Conservation (phyloP, 2,797 vertebrate species). For the Acropternis orthonyx region DNA sequence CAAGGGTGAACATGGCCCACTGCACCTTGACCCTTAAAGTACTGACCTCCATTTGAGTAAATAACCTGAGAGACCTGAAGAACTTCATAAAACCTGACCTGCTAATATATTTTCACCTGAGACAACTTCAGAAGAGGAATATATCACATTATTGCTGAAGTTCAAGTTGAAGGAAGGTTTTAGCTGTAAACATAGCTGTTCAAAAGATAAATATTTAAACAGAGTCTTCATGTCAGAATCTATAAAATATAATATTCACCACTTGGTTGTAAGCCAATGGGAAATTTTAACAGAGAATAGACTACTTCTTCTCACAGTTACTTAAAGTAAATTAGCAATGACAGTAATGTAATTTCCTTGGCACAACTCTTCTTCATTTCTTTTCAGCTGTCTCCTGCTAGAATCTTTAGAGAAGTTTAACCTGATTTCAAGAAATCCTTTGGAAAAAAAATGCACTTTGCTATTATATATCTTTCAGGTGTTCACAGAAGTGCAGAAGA, state of each 20-base stretch:
- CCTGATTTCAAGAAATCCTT: slow-evolving; percentile 68
- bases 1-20: background rate
- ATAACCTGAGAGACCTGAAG: background rate
- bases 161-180: background rate
- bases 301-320: slow-evolving; percentile 59
- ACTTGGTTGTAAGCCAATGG: slow-evolving; percentile 56
- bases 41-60: background rate
- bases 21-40: background rate
- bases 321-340: slow-evolving; percentile 76
- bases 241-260: slow-evolving; percentile 67
- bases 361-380: slow-evolving; percentile 62
- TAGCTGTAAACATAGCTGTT: slow-evolving; percentile 44
- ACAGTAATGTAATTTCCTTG: slow-evolving; percentile 70
- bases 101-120: background rate
- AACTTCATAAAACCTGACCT: background rate
- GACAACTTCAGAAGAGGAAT: background rate
- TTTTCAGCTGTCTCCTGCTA: slow-evolving; percentile 57
- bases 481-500: slow-evolving; percentile 29
- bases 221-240: slow-evolving; percentile 38
- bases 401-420: slow-evolving; percentile 73
- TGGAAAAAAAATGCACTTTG: slow-evolving; percentile 32
- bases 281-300: slow-evolving; percentile 52
- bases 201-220: slow-evolving; percentile 70
- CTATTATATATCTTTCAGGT: slow-evolving; percentile 49
- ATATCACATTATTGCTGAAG: background rate